phyloP scores from a whole-genome alignment of 2,113 vertebrate genomes.

The Lasiurus borealis region DNA sequence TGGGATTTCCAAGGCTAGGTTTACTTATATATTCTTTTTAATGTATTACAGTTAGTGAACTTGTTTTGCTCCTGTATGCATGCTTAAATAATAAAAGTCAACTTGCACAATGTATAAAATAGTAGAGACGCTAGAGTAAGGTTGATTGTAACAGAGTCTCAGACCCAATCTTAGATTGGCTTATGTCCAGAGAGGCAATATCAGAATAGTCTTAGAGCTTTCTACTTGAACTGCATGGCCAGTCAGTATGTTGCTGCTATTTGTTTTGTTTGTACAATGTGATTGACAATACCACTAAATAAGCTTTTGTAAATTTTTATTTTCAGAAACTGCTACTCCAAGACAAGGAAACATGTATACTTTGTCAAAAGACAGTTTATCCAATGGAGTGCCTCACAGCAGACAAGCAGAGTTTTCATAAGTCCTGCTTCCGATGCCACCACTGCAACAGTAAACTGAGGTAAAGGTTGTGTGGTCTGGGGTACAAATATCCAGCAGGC shows the following conservation, averaged over 20 bases:
- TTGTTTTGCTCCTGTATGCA: background rate
- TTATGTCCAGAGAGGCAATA: background rate
- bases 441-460: slow-evolving; percentile 96
- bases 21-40: background rate
- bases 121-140: background rate
- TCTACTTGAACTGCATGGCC: background rate
- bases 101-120: background rate
- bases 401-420: slow-evolving; percentile 98
- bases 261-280: slow-evolving; percentile 16
- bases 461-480: slow-evolving; percentile 84
- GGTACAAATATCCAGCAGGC: background rate
- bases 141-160: background rate
- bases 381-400: slow-evolving; percentile 96
- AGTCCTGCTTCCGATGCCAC: slow-evolving; percentile 97
- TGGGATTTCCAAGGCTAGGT: background rate
- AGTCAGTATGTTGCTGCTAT: background rate
- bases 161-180: background rate
- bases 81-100: background rate
- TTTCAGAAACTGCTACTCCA: slow-evolving; percentile 92
- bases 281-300: slow-evolving; percentile 47
- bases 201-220: background rate
- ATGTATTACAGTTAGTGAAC: background rate
- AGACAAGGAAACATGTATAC: slow-evolving; percentile 93
- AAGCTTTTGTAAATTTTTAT: slow-evolving; percentile 72
- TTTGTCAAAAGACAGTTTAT: slow-evolving; percentile 96